Percentiles rank a stretch among this genome's conserved stretches.
phyloP scores from a whole-genome alignment of 2,797 vertebrate genomes.

The Gymnothorax reevesii region DNA sequence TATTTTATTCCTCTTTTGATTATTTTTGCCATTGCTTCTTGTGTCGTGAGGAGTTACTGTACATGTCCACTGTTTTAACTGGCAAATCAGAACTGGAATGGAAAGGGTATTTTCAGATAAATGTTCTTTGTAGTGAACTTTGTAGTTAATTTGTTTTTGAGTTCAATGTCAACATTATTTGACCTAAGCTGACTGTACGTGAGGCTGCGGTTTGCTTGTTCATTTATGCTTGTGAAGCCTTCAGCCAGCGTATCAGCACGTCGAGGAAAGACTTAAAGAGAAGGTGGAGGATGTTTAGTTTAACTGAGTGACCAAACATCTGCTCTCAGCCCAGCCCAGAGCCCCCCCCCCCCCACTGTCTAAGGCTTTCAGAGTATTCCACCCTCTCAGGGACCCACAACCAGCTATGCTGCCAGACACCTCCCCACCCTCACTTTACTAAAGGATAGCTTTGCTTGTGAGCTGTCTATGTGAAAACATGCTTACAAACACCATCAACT shows the following conservation, averaged over 20 bases:
- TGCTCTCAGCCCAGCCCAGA: neutral
- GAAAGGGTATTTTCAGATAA: neutral
- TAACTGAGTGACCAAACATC: neutral
- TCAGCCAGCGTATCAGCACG: too few species aligned
- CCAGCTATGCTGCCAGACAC: neutral
- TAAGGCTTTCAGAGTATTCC: neutral
- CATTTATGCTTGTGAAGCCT: too few species aligned
- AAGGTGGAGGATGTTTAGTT: neutral
- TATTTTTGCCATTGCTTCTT: neutral
- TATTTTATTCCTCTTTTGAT: slow-evolving; percentile 2
- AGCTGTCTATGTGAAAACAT: neutral
- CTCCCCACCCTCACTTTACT: too few species aligned
- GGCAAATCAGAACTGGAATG: neutral
- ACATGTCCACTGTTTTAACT: neutral
- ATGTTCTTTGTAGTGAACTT: neutral
- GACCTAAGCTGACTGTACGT: neutral
- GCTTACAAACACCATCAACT: neutral
- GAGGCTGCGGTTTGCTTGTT: too few species aligned
- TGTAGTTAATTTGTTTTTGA: neutral
- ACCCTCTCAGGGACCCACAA: neutral
- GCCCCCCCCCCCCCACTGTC: neutral
- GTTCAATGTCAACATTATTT: neutral
- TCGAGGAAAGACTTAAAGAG: neutral
- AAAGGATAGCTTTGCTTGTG: neutral
- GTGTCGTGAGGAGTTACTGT: neutral